Percentiles rank a stretch among this genome's conserved stretches.
Evolutionary conservation across 2,888 invertebrate genomes (phyloP).

Genomic region (Epinotia demarniana): DNA sequence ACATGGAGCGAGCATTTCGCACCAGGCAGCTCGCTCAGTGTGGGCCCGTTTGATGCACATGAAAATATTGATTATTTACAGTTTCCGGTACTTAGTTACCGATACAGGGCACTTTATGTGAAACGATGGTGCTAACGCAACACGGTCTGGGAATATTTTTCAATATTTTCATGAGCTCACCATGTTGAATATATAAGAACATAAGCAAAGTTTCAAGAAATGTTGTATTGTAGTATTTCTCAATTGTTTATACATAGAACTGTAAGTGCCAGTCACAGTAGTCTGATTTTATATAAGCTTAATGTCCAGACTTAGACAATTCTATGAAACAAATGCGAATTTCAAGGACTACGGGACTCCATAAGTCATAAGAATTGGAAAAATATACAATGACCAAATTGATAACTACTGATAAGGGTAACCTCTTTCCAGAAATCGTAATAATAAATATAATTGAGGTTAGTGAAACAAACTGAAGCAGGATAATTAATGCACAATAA

Average conservation of each 20-base stretch:
- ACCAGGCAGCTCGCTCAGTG: background rate
- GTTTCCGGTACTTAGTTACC: background rate
- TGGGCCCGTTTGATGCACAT: background rate
- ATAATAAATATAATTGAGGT: background rate
- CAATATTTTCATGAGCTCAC: background rate
- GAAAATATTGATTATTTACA: conserved; percentile 1
- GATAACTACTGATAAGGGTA: background rate
- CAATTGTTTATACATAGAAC: background rate
- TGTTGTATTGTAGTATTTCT: background rate
- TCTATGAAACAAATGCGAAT: background rate
- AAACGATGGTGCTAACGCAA: too few species aligned
- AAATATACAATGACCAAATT: background rate
- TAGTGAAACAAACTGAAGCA: background rate
- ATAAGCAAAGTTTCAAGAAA: background rate
- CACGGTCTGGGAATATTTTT: background rate
- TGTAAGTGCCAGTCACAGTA: background rate
- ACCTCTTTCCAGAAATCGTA: background rate
- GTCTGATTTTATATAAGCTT: too few species aligned
- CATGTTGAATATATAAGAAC: background rate
- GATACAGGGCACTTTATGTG: too few species aligned
- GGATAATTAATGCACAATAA: background rate
- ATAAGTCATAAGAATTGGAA: background rate
- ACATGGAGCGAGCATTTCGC: background rate
- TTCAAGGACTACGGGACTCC: background rate
- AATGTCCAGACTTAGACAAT: background rate